Base-by-base conservation (phyloP, 2,113 vertebrate species). In the Myotis davidii region DNA sequence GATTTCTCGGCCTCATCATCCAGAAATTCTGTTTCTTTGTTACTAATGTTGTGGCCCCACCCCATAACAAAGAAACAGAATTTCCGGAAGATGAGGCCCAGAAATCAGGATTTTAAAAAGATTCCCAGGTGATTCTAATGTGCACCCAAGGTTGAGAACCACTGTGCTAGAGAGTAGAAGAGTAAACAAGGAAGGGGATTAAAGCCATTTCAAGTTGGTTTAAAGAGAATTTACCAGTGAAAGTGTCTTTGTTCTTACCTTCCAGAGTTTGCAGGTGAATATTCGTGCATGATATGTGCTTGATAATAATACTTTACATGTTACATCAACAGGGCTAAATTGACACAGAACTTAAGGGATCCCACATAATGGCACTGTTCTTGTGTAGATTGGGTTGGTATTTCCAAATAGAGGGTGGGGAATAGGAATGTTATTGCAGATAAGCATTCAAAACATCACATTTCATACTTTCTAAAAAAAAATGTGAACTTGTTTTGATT, bases 401-500 rank as follows among this genome's bases (percentile, higher is more conserved):
- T 69, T 84, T 92, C 78, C 65, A 69, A 82, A 76, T 83, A 27
- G 16, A 87, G 50, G 39, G 9, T 94, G 29, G 23, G n/a, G 76
- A 65, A 65, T 1, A 70, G 3, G 52, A 29, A 39, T 76, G 11
- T 52, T 79, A 69, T 17, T 69, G 14, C 10, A 72, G 42, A 25
- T 50, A 17, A 86, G 5, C n/a, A 85, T 20, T 27, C 14, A 65
- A 90, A 84, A 29, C 23, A 37, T 11, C 25, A 64, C 45, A 89
- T 84, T 87, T 82, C 7, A 73, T 18, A 50, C 8, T 56, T 56
- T 34, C 50, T 50, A 5, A 39, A 39, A 39, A 82, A 94, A 92
- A 54, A 79, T 82, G 10, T 82, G 50, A 79, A 67, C 48, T 56
- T 82, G 67, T 85, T 84, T 69, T 91, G 77, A 83, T 69, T 94